Conservation (phyloP, 2,797 vertebrate genomes). For the Margarornis squamiger region DNA sequence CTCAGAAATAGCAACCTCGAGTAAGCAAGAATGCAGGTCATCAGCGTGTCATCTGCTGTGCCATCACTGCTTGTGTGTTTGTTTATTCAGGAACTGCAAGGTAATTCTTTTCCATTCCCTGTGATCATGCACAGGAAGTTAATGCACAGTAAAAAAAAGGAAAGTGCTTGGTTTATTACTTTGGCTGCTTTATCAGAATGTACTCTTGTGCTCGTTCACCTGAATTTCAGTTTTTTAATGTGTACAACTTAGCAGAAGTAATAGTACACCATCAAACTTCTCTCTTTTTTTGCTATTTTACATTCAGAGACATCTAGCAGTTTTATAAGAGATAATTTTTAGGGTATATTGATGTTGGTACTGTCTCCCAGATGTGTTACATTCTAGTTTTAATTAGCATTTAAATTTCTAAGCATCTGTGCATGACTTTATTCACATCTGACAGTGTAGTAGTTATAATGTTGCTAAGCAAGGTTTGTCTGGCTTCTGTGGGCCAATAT, state of each 20-base stretch:
- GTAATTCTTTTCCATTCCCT: conserved; percentile 14
- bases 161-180: not conserved
- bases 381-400: not conserved
- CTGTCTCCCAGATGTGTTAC: not conserved
- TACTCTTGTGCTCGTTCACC: not conserved
- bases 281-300: not conserved
- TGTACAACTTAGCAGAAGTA: not conserved
- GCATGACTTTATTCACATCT: not conserved
- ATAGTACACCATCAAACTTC: not conserved
- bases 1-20: not conserved
- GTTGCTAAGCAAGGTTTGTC: not conserved
- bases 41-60: conserved; percentile 46
- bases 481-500: not conserved
- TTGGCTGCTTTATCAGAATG: not conserved
- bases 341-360: not conserved
- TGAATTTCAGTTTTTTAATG: not conserved
- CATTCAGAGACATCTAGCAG: not conserved
- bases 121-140: not conserved
- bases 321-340: not conserved
- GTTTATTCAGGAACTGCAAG: conserved; percentile 37
- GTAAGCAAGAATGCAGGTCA: conserved; percentile 14
- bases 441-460: not conserved
- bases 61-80: not conserved
- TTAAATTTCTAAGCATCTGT: not conserved
- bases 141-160: not conserved